phyloP scores from a whole-genome alignment of 1,140 invertebrate genomes.

The Euura saliciscinereae region DNA sequence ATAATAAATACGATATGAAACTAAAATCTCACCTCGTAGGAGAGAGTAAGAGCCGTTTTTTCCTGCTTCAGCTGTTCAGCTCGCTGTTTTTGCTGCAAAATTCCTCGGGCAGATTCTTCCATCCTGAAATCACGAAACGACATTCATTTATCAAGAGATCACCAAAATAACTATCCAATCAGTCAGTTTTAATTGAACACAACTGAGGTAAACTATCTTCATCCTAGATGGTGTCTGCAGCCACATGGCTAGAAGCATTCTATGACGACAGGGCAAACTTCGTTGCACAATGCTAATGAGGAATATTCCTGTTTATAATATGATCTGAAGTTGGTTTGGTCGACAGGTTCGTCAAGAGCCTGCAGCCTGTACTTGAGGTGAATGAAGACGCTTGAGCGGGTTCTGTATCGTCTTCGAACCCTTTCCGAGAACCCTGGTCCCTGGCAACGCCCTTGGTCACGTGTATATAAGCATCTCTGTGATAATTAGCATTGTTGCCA shows the following conservation, averaged over 20 bases:
- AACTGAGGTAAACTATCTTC: no score
- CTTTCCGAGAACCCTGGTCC: neutral
- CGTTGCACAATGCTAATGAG: no score
- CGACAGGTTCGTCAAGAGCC: no score
- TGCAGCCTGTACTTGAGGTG: neutral
- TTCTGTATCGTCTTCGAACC: neutral
- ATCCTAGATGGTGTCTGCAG: no score
- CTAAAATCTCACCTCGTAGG: conserved; percentile 71
- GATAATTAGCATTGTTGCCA: conserved; percentile 28
- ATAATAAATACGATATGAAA: no score
- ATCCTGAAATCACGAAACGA: conserved; percentile 66
- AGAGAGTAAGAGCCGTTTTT: conserved; percentile 73
- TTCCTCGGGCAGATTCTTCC: conserved; percentile 74
- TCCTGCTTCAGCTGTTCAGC: conserved; percentile 82
- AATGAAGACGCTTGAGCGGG: neutral
- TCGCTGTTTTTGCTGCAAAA: conserved; percentile 77
- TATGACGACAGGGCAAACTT: no score
- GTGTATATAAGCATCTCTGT: conserved; percentile 1
- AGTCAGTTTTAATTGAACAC: no score
- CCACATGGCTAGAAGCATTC: no score
- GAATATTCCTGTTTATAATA: no score
- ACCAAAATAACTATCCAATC: no score
- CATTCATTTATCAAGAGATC: neutral
- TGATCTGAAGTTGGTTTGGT: no score
- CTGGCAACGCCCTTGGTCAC: neutral